A percentile compares a stretch with the other conserved stretches of the same genome.
phyloP scores from a whole-genome alignment of 2,113 vertebrate species.

The Empidonax traillii region DNA sequence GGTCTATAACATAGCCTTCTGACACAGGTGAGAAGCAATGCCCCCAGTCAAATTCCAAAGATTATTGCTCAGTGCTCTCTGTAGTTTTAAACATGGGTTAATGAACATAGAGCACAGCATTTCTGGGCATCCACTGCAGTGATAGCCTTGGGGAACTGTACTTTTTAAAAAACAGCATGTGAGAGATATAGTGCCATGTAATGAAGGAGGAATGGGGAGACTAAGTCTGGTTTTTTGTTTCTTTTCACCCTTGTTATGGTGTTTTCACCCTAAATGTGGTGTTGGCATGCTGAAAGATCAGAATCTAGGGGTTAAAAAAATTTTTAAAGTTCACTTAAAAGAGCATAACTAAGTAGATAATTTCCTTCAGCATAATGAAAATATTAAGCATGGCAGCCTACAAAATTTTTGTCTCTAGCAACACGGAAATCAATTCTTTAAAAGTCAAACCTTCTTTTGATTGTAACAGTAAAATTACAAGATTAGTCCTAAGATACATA shows the following conservation, averaged over 20 bases:
- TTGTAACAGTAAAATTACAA: neutral
- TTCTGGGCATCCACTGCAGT: neutral
- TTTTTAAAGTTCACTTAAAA: neutral
- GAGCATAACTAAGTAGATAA: neutral
- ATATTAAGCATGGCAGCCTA: neutral
- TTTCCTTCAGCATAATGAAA: neutral
- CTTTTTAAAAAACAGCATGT: neutral
- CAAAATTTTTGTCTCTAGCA: neutral
- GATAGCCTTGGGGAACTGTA: neutral
- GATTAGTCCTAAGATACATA: neutral
- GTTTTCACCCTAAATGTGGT: neutral
- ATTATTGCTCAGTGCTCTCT: neutral
- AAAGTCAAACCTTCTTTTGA: neutral
- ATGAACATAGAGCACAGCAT: neutral
- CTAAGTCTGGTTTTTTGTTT: neutral
- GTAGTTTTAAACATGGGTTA: neutral
- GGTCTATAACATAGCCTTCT: neutral
- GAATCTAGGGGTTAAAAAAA: neutral
- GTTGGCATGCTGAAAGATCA: neutral
- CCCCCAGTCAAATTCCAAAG: neutral
- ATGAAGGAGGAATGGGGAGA: neutral
- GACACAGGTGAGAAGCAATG: accelerated
- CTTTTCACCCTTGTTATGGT: neutral
- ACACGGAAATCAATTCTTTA: neutral
- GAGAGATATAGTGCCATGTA: neutral